Percentiles rank a stretch among this genome's conserved stretches.
phyloP scores from a whole-genome alignment of 2,888 invertebrate genomes.

The Arenicola marina region DNA sequence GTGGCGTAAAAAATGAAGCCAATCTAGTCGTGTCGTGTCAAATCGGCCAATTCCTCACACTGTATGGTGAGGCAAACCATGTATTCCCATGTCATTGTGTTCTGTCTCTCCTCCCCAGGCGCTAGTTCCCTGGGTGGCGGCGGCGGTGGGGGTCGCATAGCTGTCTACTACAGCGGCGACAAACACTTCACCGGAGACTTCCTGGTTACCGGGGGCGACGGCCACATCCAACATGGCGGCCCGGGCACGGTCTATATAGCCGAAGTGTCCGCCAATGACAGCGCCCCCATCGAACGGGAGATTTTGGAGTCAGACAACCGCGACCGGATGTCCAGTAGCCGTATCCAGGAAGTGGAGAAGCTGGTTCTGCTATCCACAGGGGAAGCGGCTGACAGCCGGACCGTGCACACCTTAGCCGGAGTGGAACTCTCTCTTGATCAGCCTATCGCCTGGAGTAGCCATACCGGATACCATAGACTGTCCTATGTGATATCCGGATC shows the following conservation, averaged over 20 bases:
- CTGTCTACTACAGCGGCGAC: slow-evolving; percentile 39
- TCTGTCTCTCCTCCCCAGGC: too few relatives aligned
- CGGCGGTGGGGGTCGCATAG: slow-evolving; percentile 45
- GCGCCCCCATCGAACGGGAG: not conserved
- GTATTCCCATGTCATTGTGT: too few relatives aligned
- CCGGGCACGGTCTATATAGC: slow-evolving; percentile 41
- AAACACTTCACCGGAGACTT: slow-evolving; percentile 41
- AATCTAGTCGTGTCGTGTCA: too few relatives aligned
- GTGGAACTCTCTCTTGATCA: not conserved
- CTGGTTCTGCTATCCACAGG: slow-evolving; percentile 13
- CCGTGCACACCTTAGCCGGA: not conserved
- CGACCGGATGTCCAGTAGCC: slow-evolving; percentile 29
- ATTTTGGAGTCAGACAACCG: slow-evolving; percentile 34
- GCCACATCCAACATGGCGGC: slow-evolving; percentile 36
- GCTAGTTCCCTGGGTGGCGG: slow-evolving; percentile 40
- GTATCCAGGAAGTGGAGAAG: slow-evolving; percentile 35
- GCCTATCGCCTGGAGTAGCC: not conserved
- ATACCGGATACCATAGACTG: too few relatives aligned
- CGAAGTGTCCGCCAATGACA: slow-evolving; percentile 14
- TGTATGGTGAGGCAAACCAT: too few relatives aligned
- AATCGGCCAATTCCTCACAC: too few relatives aligned
- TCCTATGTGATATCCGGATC: not conserved
- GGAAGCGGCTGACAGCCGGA: not conserved
- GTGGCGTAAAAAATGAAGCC: too few relatives aligned
- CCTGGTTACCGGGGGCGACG: slow-evolving; percentile 38